phyloP scores from a whole-genome alignment of 1,140 invertebrate genomes.

The Belonocnema kinseyi region DNA sequence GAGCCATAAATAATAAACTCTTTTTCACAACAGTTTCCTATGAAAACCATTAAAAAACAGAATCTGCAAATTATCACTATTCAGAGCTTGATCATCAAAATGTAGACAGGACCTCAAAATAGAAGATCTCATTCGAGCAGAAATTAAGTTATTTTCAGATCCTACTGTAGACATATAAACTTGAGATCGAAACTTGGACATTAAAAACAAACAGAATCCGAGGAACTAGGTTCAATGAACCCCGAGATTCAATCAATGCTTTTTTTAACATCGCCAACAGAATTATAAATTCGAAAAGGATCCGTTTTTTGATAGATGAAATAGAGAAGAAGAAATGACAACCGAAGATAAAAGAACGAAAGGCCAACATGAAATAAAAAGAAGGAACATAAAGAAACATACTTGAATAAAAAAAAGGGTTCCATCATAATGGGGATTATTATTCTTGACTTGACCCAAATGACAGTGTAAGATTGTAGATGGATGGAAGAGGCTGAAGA shows the following conservation, averaged over 20 bases:
- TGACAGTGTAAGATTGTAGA: slow-evolving; percentile 8
- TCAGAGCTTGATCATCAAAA: no score
- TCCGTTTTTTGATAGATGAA: no score
- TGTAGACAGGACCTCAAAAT: background rate
- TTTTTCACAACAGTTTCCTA: no score
- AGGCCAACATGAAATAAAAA: background rate
- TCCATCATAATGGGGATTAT: slow-evolving; percentile 21
- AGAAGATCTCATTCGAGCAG: background rate
- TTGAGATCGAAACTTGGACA: background rate
- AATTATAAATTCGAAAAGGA: no score
- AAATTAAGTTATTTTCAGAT: slow-evolving; percentile 2
- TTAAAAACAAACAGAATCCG: background rate
- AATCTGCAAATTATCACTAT: no score
- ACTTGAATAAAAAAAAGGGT: background rate
- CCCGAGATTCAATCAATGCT: no score
- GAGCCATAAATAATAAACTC: no score
- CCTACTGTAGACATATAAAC: background rate
- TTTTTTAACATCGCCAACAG: no score
- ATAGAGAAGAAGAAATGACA: no score
- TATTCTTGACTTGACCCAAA: background rate
- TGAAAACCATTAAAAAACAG: no score
- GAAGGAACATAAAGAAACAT: background rate
- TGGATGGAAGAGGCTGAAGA: background rate
- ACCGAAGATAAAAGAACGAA: background rate
- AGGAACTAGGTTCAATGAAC: background rate